Evolutionary conservation across 2,797 vertebrate genomes (phyloP).

Genomic region (Aselliscus stoliczkanus): DNA sequence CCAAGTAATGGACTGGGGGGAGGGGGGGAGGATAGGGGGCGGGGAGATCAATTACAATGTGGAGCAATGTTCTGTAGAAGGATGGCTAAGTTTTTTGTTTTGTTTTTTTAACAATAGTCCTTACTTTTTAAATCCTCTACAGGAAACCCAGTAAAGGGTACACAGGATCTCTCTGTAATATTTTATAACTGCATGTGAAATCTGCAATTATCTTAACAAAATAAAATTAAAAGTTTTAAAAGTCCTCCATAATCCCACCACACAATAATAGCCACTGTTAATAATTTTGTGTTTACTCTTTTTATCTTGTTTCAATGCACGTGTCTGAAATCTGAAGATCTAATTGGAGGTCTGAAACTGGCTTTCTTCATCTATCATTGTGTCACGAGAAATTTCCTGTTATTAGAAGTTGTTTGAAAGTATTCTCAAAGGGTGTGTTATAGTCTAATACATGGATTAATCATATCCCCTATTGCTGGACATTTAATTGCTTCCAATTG

Average conservation of each 20-base stretch:
- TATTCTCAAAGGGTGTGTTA: slow-evolving; percentile 3
- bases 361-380: neutral
- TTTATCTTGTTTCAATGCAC: neutral
- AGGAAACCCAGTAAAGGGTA: neutral
- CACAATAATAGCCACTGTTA: neutral
- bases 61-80: neutral
- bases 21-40: neutral
- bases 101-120: neutral
- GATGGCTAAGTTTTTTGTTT: neutral
- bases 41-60: neutral
- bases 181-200: neutral
- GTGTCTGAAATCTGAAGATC: neutral
- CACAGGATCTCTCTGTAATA: neutral
- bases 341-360: neutral
- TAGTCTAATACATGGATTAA: neutral
- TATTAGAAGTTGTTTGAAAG: slow-evolving; percentile 17
- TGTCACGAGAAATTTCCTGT: neutral
- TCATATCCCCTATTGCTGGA: neutral
- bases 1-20: neutral
- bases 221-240: neutral
- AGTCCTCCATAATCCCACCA: neutral
- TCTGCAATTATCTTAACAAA: neutral
- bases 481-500: slow-evolving; percentile 12
- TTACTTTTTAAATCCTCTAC: neutral
- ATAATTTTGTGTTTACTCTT: neutral